Evolutionary conservation across 2,797 vertebrate species (phyloP).

Genomic region (Allobates femoralis): DNA sequence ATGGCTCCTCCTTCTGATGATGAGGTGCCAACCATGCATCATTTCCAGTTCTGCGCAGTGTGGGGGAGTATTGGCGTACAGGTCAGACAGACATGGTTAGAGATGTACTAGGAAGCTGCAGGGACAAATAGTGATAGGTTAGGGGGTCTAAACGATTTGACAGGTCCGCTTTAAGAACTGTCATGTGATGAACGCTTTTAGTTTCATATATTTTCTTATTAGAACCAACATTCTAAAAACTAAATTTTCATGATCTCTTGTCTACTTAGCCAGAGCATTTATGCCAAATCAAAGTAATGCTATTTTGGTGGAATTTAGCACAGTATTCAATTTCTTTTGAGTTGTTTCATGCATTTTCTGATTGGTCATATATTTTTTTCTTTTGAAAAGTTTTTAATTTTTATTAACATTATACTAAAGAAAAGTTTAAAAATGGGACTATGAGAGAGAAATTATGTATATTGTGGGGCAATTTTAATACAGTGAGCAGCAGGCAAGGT

Average conservation of each 20-base stretch:
- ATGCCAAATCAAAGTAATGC: background rate
- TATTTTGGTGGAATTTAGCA: background rate
- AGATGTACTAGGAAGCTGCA: too few species aligned
- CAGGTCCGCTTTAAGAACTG: too few species aligned
- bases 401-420: background rate
- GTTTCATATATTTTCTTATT: background rate
- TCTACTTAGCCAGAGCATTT: background rate
- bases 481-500: background rate
- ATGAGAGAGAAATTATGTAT: background rate
- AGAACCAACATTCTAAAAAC: background rate
- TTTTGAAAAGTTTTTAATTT: background rate
- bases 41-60: too few species aligned
- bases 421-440: background rate
- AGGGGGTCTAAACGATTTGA: too few species aligned
- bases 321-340: background rate
- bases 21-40: too few species aligned
- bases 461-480: background rate
- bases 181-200: background rate
- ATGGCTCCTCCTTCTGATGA: too few species aligned
- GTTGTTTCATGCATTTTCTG: background rate
- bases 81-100: too few species aligned
- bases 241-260: background rate
- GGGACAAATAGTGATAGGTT: too few species aligned
- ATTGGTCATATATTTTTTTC: background rate
- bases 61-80: too few species aligned